Conservation (phyloP, 2,113 vertebrate genomes). For the Eudyptes chrysolophus region DNA sequence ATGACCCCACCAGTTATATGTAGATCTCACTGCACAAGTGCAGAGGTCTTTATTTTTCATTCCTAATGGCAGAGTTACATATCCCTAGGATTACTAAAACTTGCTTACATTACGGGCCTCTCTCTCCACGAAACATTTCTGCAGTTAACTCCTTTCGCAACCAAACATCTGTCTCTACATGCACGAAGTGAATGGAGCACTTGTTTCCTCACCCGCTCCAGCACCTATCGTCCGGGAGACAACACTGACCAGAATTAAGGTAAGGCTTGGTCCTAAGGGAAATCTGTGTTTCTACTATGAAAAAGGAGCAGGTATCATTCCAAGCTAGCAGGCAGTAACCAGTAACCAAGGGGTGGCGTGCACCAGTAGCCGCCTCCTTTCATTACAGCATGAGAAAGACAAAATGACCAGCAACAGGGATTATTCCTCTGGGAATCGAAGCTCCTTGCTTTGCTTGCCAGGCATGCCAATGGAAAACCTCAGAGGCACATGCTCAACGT, state of each 20-base stretch:
- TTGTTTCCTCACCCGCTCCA: not conserved
- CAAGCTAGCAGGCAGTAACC: not conserved
- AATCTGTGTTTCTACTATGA: not conserved
- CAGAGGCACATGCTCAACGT: not conserved
- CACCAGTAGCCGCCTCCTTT: not conserved
- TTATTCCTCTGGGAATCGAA: not conserved
- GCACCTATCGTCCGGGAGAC: not conserved
- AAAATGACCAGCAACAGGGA: not conserved
- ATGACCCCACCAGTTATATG: not conserved
- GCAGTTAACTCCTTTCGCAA: not conserved
- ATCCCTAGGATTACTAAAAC: not conserved
- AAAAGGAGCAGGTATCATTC: not conserved
- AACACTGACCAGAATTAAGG: not conserved
- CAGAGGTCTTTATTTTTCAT: not conserved
- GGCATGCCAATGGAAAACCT: not conserved
- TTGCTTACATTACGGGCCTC: not conserved
- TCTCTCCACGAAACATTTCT: not conserved
- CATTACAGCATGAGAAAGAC: not conserved
- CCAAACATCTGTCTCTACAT: not conserved
- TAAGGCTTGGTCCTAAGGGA: not conserved
- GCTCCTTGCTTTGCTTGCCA: not conserved
- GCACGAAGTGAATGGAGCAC: rapidly evolving
- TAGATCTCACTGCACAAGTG: not conserved
- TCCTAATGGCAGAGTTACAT: not conserved
- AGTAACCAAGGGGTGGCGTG: too few species aligned